Conservation (phyloP, 92 coral and sea anemone species). For the Porites lobata region DNA sequence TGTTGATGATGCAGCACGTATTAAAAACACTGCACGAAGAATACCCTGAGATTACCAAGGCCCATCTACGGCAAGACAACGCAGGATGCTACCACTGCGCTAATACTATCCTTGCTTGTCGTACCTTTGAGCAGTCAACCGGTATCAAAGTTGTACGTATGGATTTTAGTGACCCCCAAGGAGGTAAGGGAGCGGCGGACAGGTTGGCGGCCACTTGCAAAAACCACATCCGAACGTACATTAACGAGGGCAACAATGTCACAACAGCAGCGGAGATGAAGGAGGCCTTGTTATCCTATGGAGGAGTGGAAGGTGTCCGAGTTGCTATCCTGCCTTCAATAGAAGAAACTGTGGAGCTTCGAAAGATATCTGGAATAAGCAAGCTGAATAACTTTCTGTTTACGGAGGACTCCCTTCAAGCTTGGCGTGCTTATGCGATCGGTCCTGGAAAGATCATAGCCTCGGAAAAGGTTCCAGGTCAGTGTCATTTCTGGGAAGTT, state of each 20-base stretch:
- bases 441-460: constrained; percentile 34
- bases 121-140: constrained; percentile 21
- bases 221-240: constrained; percentile 43
- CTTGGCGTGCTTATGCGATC: constrained; percentile 40
- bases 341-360: constrained; percentile 15
- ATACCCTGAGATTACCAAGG: constrained; percentile 34
- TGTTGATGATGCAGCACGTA: constrained; percentile 51
- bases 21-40: constrained; percentile 45
- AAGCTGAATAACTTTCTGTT: constrained; percentile 45
- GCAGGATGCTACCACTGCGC: constrained; percentile 56
- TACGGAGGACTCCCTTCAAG: constrained; percentile 6
- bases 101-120: constrained; percentile 50
- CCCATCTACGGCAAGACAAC: constrained; percentile 48
- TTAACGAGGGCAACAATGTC: constrained; percentile 57
- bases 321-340: constrained; percentile 33
- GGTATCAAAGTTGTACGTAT: constrained; percentile 45
- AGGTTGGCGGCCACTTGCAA: constrained; percentile 62
- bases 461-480: constrained; percentile 26
- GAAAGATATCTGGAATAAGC: constrained; percentile 33
- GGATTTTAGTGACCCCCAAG: constrained; percentile 51
- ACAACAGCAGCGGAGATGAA: constrained; percentile 49
- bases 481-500: not conserved
- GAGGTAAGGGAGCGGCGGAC: constrained; percentile 53
- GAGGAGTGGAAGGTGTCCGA: constrained; percentile 58
- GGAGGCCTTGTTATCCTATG: constrained; percentile 42